These are phyloP conservation scores for Lipophrys pholis DNA, from an alignment of 2,113 vertebrate species.

Conservation along the genomic window DNA sequence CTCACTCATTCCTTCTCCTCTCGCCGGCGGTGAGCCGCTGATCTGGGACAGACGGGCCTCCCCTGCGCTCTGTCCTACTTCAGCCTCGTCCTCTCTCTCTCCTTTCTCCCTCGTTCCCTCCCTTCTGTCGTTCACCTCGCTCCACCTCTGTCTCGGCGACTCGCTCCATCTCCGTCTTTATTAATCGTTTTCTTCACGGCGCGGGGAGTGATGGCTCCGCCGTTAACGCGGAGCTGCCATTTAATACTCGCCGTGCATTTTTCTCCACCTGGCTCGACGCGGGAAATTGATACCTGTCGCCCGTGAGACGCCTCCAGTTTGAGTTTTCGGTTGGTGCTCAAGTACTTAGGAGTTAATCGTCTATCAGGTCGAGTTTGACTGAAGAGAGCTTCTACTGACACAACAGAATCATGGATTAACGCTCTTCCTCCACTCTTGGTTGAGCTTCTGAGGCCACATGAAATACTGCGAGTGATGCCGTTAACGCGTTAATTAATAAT, in stretches of 20 bases:
- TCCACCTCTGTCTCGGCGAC: conserved; percentile 28
- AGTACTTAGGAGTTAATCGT: no score
- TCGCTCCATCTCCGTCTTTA: conserved; percentile 11
- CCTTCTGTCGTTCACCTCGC: conserved; percentile 35
- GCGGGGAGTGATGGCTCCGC: conserved; percentile 30
- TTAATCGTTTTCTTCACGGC: conserved; percentile 50
- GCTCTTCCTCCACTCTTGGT: no score
- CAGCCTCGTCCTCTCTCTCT: conserved; percentile 65
- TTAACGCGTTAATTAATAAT: no score
- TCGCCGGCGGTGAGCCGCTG: conserved; percentile 71
- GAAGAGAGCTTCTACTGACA: no score
- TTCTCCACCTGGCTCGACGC: conserved; percentile 9
- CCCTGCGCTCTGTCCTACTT: conserved; percentile 85
- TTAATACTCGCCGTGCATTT: conserved; percentile 30
- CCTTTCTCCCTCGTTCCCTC: conserved; percentile 51
- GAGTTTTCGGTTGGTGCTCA: no score
- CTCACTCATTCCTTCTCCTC: conserved; percentile 57
- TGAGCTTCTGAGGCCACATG: no score
- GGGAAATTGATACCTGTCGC: conserved; percentile 32
- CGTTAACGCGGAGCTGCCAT: conserved; percentile 27
- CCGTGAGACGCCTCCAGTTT: conserved; percentile 5
- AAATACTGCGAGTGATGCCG: no score
- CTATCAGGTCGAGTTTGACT: no score
- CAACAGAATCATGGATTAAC: no score
- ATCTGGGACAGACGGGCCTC: conserved; percentile 84